Percentiles rank a stretch among this genome's conserved stretches.
These are phyloP conservation scores for Drosophila ustulata DNA, from an alignment of 2,888 invertebrate genomes.

Conservation along the genomic window DNA sequence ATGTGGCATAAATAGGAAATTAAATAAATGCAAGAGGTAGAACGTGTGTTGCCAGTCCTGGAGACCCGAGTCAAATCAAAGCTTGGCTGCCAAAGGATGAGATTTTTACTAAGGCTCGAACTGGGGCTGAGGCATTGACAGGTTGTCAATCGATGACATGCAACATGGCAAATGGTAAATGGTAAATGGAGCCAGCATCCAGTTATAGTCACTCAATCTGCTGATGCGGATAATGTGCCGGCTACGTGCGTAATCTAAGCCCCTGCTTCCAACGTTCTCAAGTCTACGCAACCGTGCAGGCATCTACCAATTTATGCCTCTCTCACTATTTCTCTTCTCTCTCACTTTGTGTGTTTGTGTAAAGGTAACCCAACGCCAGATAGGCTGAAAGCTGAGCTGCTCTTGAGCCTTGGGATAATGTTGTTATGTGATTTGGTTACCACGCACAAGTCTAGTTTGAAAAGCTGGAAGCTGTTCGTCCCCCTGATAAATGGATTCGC, in stretches of 20 bases:
- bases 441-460: not conserved
- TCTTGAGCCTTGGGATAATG: constrained; percentile 14
- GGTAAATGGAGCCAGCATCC: constrained; percentile 23
- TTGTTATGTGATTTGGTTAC: constrained; percentile 22
- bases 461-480: not conserved
- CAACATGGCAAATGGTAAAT: constrained; percentile 31
- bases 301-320: not conserved
- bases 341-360: not conserved
- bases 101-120: not conserved
- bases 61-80: constrained; percentile 5
- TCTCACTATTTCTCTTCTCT: not conserved
- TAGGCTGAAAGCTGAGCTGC: constrained; percentile 9
- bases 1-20: constrained; percentile 57
- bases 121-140: constrained; percentile 32
- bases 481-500: constrained; percentile 12
- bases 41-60: constrained; percentile 6
- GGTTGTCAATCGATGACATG: constrained; percentile 51
- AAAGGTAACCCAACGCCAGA: constrained; percentile 17
- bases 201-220: constrained; percentile 37
- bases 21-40: constrained; percentile 52
- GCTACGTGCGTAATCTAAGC: constrained; percentile 48
- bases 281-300: not conserved
- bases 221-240: constrained; percentile 43
- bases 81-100: constrained; percentile 14
- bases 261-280: not conserved